Evolutionary conservation across 2,797 vertebrate genomes (phyloP), one percentile per base, ranked within the genome.

Genomic region (Enteromius trimaculatus): DNA sequence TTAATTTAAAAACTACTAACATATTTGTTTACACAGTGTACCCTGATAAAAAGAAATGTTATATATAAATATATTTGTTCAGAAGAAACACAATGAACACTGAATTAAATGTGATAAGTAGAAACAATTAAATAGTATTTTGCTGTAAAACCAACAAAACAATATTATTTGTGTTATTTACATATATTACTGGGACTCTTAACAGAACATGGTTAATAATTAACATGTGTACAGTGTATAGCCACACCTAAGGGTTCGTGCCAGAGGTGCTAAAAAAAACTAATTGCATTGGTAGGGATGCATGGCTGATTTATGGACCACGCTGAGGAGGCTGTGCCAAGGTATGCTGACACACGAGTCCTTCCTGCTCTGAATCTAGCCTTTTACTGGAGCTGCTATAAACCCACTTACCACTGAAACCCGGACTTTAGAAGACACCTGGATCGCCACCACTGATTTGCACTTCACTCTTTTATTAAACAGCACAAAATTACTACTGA

Each of bases 391-490:
- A 66, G 65, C 76, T 83, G 49, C 51, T 82, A 34, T 83, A 83
- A 86, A 80, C 78, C 77, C 51, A 53, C 66, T 65, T 55, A 82
- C 88, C 71, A 88, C 76, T 84, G 86, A 84, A 86, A 90, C 68
- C 62, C 58, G 47, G 90, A 90, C 86, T 90, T 90, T 86, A 90
- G 85, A 86, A 90, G 92, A 94, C 91, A 94, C 92, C 91, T 93
- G 90, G 92, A 90, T 86, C 78, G 78, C 84, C 65, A 51, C 92
- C 92, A 90, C 85, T 92, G 91, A 91, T 77, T 83, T 88, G 88
- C 90, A 92, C 91, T 88, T 91, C 88, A 92, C 88, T 92, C 87
- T 90, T 86, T 93, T 71, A 91, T 91, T 93, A 92, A 92, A 89
- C 88, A 84, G 86, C 71, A 80, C 90, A 90, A 92, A 92, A 93